A percentile compares a stretch with the other conserved stretches of the same genome.
Conservation (phyloP, 2,113 vertebrate species). For the Gymnarchus niloticus region DNA sequence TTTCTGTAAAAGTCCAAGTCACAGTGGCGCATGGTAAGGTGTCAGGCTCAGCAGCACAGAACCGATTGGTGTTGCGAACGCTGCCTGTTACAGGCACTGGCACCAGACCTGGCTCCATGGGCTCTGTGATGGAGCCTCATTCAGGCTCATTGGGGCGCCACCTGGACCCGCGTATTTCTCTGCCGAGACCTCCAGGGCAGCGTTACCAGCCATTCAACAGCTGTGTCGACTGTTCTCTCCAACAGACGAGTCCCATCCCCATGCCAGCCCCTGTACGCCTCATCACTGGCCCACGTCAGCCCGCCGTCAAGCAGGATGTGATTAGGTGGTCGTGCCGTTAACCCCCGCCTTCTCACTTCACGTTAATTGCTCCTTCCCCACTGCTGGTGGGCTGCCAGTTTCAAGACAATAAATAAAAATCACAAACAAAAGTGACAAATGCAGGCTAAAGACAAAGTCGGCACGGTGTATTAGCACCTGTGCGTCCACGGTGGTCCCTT, state of each 20-base stretch:
- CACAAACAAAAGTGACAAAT: neutral
- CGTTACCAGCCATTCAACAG: neutral
- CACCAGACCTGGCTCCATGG: neutral
- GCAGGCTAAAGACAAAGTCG: neutral
- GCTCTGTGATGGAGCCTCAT: neutral
- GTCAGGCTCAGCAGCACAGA: slow-evolving; percentile 48
- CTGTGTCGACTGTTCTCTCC: neutral
- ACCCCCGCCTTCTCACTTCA: neutral
- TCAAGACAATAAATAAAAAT: neutral
- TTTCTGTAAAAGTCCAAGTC: slow-evolving; percentile 35
- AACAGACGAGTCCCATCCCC: neutral
- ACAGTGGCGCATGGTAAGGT: slow-evolving; percentile 49
- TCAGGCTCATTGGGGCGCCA: neutral
- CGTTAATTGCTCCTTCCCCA: neutral
- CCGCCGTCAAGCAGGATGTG: neutral
- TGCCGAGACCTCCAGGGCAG: neutral
- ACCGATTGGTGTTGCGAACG: slow-evolving; percentile 57
- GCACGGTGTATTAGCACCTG: neutral
- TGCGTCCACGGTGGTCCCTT: neutral
- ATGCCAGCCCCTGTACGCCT: no score
- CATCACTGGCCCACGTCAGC: neutral
- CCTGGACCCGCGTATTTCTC: neutral
- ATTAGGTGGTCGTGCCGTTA: neutral
- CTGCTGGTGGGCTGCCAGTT: neutral
- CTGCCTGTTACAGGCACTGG: slow-evolving; percentile 49